phyloP scores from a whole-genome alignment of 1,140 invertebrate genomes.

The Rhyacophila brunnea region DNA sequence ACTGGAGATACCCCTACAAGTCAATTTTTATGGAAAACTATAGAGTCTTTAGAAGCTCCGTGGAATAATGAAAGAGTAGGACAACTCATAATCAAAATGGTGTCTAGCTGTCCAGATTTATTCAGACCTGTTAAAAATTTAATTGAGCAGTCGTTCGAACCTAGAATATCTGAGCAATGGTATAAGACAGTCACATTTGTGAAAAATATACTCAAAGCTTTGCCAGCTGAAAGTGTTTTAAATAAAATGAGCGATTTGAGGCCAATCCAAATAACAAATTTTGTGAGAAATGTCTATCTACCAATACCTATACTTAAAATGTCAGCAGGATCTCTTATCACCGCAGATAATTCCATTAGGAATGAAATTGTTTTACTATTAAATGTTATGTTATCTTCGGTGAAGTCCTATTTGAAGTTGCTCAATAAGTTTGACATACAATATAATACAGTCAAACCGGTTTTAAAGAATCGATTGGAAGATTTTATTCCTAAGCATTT shows the following conservation, averaged over 20 bases:
- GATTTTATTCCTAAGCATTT: conserved; percentile 54
- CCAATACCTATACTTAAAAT: conserved; percentile 53
- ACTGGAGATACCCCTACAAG: conserved; percentile 60
- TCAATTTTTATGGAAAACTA: conserved; percentile 60
- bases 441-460: conserved; percentile 37
- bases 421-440: conserved; percentile 40
- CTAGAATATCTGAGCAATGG: conserved; percentile 60
- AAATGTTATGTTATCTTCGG: conserved; percentile 49
- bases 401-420: conserved; percentile 47
- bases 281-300: conserved; percentile 51
- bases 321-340: conserved; percentile 43
- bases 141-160: conserved; percentile 60
- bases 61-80: conserved; percentile 64
- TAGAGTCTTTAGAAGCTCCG: conserved; percentile 62
- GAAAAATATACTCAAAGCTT: conserved; percentile 49
- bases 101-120: conserved; percentile 70
- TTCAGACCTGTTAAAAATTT: conserved; percentile 60
- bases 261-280: conserved; percentile 48
- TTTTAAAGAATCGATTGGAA: conserved; percentile 48
- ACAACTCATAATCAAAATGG: conserved; percentile 64
- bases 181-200: conserved; percentile 55
- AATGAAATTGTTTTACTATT: conserved; percentile 51
- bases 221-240: conserved; percentile 48
- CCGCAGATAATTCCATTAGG: conserved; percentile 47
- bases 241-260: conserved; percentile 43